Evolutionary conservation across 1,140 invertebrate species (phyloP).

Genomic region (Propsilocerus akamusi): DNA sequence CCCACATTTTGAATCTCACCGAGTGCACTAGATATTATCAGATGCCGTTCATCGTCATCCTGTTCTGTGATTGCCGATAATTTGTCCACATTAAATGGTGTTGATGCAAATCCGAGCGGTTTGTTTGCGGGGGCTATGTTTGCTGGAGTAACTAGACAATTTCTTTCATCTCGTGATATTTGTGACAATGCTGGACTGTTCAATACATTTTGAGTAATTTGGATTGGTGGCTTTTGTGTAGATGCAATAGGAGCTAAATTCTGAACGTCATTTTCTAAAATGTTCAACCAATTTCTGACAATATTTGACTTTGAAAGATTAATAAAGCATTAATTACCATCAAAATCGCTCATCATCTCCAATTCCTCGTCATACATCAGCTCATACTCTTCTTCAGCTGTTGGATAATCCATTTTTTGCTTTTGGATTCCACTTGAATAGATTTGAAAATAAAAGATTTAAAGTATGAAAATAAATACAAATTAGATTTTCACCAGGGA

Average conservation of each 20-base stretch:
- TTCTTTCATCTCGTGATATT: slow-evolving; percentile 13
- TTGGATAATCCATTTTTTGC: slow-evolving; percentile 33
- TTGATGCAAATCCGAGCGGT: slow-evolving; percentile 6
- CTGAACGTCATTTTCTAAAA: not conserved
- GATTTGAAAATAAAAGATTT: not conserved
- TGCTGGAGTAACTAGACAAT: not conserved
- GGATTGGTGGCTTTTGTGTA: slow-evolving; percentile 5
- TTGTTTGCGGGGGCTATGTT: not conserved
- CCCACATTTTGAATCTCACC: slow-evolving; percentile 4
- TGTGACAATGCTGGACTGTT: slow-evolving; percentile 14
- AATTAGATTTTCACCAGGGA: too few relatives aligned
- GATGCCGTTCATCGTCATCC: slow-evolving; percentile 7
- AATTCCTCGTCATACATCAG: slow-evolving; percentile 49
- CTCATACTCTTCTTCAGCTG: slow-evolving; percentile 59
- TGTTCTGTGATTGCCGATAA: slow-evolving; percentile 17
- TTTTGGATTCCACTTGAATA: not conserved
- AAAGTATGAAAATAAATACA: too few relatives aligned
- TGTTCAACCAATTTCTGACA: slow-evolving; percentile 1
- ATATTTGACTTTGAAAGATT: too few relatives aligned
- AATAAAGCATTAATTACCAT: slow-evolving; percentile 25
- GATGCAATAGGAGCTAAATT: not conserved
- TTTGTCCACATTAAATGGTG: slow-evolving; percentile 11
- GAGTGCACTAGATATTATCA: slow-evolving; percentile 8
- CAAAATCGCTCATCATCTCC: slow-evolving; percentile 40
- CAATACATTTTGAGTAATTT: not conserved